Evolutionary conservation across 2,797 vertebrate species (phyloP).

Genomic region (Characodon lateralis): DNA sequence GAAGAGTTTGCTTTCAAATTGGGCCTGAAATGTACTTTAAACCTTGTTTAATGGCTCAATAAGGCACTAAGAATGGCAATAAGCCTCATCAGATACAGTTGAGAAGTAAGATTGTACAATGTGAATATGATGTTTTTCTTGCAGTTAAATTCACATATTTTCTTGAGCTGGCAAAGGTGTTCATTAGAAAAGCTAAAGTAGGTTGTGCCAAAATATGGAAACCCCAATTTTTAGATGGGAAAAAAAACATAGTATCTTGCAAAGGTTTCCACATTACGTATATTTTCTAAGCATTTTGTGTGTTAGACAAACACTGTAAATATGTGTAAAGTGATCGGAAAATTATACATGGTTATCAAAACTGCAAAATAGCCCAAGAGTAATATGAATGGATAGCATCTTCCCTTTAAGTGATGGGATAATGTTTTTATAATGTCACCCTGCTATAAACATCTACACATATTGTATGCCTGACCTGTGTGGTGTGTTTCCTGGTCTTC

Average conservation of each 20-base stretch:
- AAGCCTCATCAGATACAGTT: background rate
- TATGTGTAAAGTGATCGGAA: background rate
- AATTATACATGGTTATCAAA: background rate
- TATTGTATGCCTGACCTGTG: too few relatives aligned
- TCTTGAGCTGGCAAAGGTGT: conserved; percentile 8
- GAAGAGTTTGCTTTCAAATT: conserved; percentile 25
- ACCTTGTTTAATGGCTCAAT: conserved; percentile 12
- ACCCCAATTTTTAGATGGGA: background rate
- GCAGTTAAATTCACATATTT: background rate
- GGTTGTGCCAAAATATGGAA: background rate
- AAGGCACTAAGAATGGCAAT: background rate
- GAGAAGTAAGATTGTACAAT: background rate
- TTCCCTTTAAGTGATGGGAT: too few relatives aligned
- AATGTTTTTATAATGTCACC: too few relatives aligned
- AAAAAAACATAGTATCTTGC: background rate
- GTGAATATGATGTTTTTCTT: background rate
- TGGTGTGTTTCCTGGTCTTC: too few relatives aligned
- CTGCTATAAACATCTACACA: background rate
- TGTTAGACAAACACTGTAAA: background rate
- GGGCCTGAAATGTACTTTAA: conserved; percentile 21
- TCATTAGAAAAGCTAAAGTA: background rate
- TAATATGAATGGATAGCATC: background rate
- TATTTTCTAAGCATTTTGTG: background rate
- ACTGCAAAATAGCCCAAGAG: background rate
- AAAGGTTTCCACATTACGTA: background rate